Base-by-base conservation (phyloP, 1,140 invertebrate species). In the Lineus longissimus region DNA sequence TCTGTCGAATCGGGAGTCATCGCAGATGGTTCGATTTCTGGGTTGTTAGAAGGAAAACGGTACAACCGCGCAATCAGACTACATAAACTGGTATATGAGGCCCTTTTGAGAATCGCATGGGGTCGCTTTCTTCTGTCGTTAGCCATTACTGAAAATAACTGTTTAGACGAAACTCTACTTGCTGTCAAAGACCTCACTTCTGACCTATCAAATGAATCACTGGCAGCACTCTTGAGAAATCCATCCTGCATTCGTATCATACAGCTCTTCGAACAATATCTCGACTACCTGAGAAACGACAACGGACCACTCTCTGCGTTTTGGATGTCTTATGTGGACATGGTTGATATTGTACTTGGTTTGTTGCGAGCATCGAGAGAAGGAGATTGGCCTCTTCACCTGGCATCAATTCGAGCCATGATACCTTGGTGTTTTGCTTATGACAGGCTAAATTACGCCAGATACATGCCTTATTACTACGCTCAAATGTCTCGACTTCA, bases 11-110 rank as follows among this genome's bases (percentile, higher is more conserved):
- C 66, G 23, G 68, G 64, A 1, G 47, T 74, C 36, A 61, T 67
- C 25, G 71, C 67, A 23, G 55, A 67, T 58, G 65, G 66, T 0
- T 70, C 66, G n/a, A 45, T 71, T 6, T 60, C 59, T n/a, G 51
- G 56, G 23, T 59, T 72, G 15, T 23, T 69, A 27, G 59, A 56
- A 25, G 72, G 68, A 27, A 61, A 56, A 43, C 63, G 69, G n/a
- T 74, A 70, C 56, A 73, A 69, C 55, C 17, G 70, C 17, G 65
- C 61, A 57, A 27, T 70, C 17, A 56, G 64, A 7, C 30, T 64
- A 0, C 64, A 71, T 41, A 73, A 73, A 45, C 13, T 70, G 15
- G 43, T 65, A n/a, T 69, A 55, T 63, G 68, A 71, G 64, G 64
- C 68, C 19, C 33, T 70, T 17, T 22, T 45, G 17, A 22, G 68